Evolutionary conservation across 2,888 invertebrate species (phyloP).

Genomic region (Boloria selene): DNA sequence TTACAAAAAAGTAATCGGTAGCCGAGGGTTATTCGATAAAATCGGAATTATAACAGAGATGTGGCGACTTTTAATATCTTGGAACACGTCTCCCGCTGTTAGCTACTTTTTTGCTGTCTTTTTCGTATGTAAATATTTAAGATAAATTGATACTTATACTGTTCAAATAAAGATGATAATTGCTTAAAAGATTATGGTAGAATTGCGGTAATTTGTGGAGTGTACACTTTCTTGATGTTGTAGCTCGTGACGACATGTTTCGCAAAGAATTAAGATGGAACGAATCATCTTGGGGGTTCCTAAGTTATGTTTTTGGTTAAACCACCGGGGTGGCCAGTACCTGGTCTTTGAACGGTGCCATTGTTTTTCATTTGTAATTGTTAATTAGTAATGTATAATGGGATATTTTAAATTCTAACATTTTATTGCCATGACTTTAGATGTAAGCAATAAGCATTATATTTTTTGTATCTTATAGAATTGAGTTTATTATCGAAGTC

Average conservation of each 20-base stretch:
- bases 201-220: conserved; percentile 17
- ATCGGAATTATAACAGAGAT: conserved; percentile 52
- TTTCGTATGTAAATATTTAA: neutral
- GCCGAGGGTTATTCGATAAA: conserved; percentile 35
- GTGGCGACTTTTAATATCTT: conserved; percentile 49
- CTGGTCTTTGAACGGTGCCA: conserved; percentile 12
- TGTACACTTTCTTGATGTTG: conserved; percentile 33
- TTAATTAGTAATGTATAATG: conserved; percentile 14
- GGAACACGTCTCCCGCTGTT: conserved; percentile 49
- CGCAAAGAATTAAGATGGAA: conserved; percentile 40
- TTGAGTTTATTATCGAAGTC: neutral
- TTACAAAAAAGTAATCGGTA: conserved; percentile 36
- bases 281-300: conserved; percentile 42
- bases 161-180: conserved; percentile 5
- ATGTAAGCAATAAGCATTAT: neutral
- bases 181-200: conserved; percentile 14
- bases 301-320: conserved; percentile 40
- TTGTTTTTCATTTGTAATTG: conserved; percentile 18
- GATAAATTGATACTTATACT: neutral
- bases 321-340: conserved; percentile 38
- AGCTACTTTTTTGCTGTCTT: conserved; percentile 28
- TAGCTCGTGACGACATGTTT: conserved; percentile 39
- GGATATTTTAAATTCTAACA: conserved; percentile 14
- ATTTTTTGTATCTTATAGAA: neutral
- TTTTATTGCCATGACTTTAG: conserved; percentile 2